Base-by-base conservation (phyloP, 1,140 invertebrate genomes). In the Caenorhabditis brenneri region DNA sequence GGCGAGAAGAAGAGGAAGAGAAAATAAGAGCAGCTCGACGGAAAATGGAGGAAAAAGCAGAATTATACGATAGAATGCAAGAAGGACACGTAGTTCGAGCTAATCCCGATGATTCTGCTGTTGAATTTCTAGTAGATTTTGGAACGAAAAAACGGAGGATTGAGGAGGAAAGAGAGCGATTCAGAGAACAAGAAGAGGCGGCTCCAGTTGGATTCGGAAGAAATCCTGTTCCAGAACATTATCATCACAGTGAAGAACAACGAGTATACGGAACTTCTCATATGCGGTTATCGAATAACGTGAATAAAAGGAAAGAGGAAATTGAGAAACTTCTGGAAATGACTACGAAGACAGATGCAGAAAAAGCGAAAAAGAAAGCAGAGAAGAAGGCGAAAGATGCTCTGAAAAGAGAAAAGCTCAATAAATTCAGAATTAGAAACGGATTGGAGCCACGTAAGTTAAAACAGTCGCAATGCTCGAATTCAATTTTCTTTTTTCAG, bases 121-220 rank as follows among this genome's bases (percentile, higher is more conserved):
- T 81, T 1, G 84, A 85, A 15, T 81, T 74, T n/a, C 15, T 85
- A 49, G 79, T 85, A 15, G 84, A 85, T 78, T 85, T 85, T 51
- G 39, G 48, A 2, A 24, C 53, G 19, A 85, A 81, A 36, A 46
- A 31, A n/a, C 27, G 80, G 48, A 49, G 24, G 39, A 48, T 42
- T 4, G 82, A 84, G 0, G 29, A 55, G 33, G 78, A 79, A n/a
- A 29, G 55, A 16, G 36, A 81, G 6, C 4, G 53, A 46, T 58
- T 27, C 36, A 60, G 33, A 39, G 33, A 81, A 31, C 48, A 83
- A 33, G 82, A 83, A 48, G 29, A 7, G 9, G 51, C 81, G 10
- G 39, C 81, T 15, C 55, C 81, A 9, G 55, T 33, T 46, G 33
- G 60, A 36, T 49, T 69, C n/a, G 80, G 69, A 82, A 51, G 48